A percentile compares a stretch with the other conserved stretches of the same genome.
phyloP scores from a whole-genome alignment of 2,888 invertebrate species.

The Lagria hirta region DNA sequence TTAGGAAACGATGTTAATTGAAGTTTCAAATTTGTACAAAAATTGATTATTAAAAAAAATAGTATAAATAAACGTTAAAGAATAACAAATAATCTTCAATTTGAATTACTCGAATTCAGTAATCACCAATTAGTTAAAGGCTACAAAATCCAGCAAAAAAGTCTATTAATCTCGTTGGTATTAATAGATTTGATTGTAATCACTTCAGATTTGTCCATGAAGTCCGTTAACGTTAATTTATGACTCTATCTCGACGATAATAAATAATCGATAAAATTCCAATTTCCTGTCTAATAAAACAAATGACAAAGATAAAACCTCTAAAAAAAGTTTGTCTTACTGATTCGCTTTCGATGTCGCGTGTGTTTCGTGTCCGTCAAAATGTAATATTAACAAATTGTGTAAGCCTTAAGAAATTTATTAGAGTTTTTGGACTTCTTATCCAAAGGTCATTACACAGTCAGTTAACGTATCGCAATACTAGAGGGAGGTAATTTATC shows the following conservation, averaged over 20 bases:
- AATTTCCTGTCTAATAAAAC: conserved; percentile 11
- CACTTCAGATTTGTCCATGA: no score
- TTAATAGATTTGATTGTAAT: no score
- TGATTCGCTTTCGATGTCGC: conserved; percentile 23
- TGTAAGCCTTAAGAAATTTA: conserved; percentile 37
- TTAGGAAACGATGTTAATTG: no score
- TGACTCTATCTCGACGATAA: conserved; percentile 2
- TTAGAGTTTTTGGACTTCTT: conserved; percentile 32
- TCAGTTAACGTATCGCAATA: conserved; percentile 28
- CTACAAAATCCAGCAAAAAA: no score
- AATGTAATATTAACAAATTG: conserved; percentile 39
- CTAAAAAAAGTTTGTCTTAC: no score
- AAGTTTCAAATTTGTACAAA: no score
- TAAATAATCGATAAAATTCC: conserved; percentile 14
- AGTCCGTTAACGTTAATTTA: conserved; percentile 5
- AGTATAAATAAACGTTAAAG: no score
- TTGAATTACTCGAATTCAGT: no score
- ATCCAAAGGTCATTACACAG: conserved; percentile 30
- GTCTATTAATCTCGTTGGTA: no score
- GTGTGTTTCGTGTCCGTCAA: conserved; percentile 34
- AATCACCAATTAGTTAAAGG: no score
- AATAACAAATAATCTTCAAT: no score
- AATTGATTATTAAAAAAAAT: no score
- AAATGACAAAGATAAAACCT: conserved; percentile 3
- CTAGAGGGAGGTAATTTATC: conserved; percentile 29